Evolutionary conservation across 1,140 invertebrate genomes (phyloP), one percentile per base, ranked within the genome.

Genomic region (Aradophagus sp.): DNA sequence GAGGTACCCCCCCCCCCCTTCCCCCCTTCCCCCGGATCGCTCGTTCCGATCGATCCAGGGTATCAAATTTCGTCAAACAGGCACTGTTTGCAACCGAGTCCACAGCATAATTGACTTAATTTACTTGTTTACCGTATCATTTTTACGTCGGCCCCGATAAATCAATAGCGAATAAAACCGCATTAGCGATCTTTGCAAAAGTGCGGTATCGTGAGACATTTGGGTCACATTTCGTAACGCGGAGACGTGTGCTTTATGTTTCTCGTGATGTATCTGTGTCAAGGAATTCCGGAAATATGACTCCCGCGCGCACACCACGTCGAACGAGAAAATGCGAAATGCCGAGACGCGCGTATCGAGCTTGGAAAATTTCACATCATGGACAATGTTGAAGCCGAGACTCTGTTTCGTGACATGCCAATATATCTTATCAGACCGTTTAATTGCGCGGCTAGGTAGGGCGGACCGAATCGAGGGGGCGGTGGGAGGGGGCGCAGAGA

Each of bases 241-340:
- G 35, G 63, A 70, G 72, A 71, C 4, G 8, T 68, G 59, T 69
- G 66, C 61, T 76, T 74, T 67, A 50, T 65, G 53, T 62, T 63
- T 52, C 56, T 70, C 58, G 32, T 42, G 61, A 65, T 70, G 44
- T 62, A 73, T 73, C 59, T 67, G 58, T 68, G 58, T 63, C 70
- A 63, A 67, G 70, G 63, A 67, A 67, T 73, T 66, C 70, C 63
- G 70, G 70, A 73, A 73, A 68, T 65, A 68, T 63, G 63, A 66
- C 39, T 62, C n/a, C n/a, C n/a, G n/a, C n/a, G n/a, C n/a, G n/a
- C n/a, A n/a, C n/a, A n/a, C n/a, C 62, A 56, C 44, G 50, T 58
- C 56, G 52, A 67, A 67, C 70, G 41, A 73, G 69, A 73, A 62
- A 61, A 62, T 23, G 61, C 50, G 58, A 69, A 62, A 70, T 58